Conservation (phyloP, 2,888 invertebrate species). For the Chydorus sphaericus region DNA sequence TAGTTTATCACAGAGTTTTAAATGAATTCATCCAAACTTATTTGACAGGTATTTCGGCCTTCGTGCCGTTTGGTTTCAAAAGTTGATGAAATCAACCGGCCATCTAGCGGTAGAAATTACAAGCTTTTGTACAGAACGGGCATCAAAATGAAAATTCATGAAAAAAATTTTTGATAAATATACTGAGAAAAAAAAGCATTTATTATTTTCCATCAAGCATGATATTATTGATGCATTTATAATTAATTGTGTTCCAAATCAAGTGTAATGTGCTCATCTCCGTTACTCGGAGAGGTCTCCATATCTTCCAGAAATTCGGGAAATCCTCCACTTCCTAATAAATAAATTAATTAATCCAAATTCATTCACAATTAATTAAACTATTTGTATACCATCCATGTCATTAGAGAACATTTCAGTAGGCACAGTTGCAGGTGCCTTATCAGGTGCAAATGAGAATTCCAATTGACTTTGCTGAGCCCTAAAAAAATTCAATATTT, state of each 20-base stretch:
- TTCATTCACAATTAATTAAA: neutral
- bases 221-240: neutral
- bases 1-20: no score
- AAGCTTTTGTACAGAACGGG: no score
- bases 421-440: slow-evolving; percentile 76
- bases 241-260: slow-evolving; percentile 34
- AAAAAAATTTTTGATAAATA: no score
- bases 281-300: slow-evolving; percentile 69
- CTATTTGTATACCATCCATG: slow-evolving; percentile 42
- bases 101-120: no score
- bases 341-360: neutral
- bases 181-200: neutral
- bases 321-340: slow-evolving; percentile 19
- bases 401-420: slow-evolving; percentile 92
- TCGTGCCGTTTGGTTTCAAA: no score
- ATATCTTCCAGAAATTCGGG: slow-evolving; percentile 66
- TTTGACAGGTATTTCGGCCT: no score
- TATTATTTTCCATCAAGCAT: no score
- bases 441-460: slow-evolving; percentile 50
- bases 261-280: slow-evolving; percentile 60
- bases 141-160: no score
- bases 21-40: no score
- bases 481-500: neutral
- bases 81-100: no score
- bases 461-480: slow-evolving; percentile 52